Evolutionary conservation across 2,113 vertebrate species (phyloP), one percentile per base, ranked within the genome.

Genomic region (Diphyllodes magnificus): DNA sequence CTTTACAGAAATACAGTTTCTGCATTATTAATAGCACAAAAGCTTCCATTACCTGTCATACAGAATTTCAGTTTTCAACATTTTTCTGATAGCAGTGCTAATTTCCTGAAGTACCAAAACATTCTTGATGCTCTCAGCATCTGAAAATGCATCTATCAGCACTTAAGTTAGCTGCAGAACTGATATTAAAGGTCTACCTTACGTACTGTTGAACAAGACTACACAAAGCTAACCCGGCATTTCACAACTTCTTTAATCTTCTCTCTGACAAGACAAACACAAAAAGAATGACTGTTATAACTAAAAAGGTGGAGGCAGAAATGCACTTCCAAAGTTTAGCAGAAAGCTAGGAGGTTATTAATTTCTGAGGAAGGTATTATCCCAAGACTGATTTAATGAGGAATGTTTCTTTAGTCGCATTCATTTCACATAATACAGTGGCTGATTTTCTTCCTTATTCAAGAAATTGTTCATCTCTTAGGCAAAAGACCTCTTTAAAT

Each of bases 341-440:
- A 68, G 49, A 70, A 72, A 85, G 18, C 19, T 47, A 35, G 20
- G 23, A 37, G 13, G 12, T 47, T 65, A 28, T 72, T 86, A 31
- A 31, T 17, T 65, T 69, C 50, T 30, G 3, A 50, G 16, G 30
- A 68, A 82, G 9, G 9, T 22, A 7, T 30, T 39, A 60, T 42
- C 14, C 44, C 53, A 69, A 71, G 39, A 37, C 20, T 40, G 22
- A 44, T 45, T 22, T 60, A 53, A 50, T 44, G 31, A 88, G 28
- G 47, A 75, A 79, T 0, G 0, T 85, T 85, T 92, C 42, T 79
- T 75, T 18, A 54, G 33, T 50, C 0, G 0, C 22, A 16, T 64
- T 82, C 10, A 22, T 23, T 50, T 85, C 49, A 53, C 6, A 22
- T 7, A 82, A 25, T 31, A 63, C 7, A 66, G 47, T 1, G 4